Conservation (phyloP, 92 coral and sea anemone genomes). For the Zoanthus gigantus region DNA sequence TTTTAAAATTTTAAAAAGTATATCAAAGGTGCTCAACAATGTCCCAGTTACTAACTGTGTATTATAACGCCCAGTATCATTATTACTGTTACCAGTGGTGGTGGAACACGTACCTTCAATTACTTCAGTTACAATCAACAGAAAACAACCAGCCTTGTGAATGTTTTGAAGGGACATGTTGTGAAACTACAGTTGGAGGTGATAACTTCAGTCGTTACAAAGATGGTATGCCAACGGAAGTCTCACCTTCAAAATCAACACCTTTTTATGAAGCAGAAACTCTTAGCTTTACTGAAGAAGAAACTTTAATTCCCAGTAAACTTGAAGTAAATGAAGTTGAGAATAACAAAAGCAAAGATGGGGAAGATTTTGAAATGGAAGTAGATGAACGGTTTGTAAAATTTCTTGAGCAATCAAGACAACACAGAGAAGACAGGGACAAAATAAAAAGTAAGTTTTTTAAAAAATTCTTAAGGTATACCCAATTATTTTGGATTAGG, state of each 20-base stretch:
- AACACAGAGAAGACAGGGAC: slow-evolving; percentile 92
- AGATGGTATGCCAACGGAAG: neutral
- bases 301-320: neutral
- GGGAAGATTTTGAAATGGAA: slow-evolving; percentile 72
- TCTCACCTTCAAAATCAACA: neutral
- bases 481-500: neutral
- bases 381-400: slow-evolving; percentile 82
- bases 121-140: slow-evolving; percentile 4
- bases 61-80: slow-evolving; percentile 55
- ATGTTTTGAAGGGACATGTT: slow-evolving; percentile 10
- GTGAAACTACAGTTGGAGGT: neutral
- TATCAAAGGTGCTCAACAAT: neutral
- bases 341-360: slow-evolving; percentile 35
- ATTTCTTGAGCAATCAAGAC: slow-evolving; percentile 91
- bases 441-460: slow-evolving; percentile 60
- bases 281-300: neutral
- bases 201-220: neutral
- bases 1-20: neutral
- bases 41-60: slow-evolving; percentile 22
- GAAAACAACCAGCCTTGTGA: slow-evolving; percentile 19
- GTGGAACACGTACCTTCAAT: slow-evolving; percentile 62
- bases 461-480: too few species aligned
- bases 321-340: slow-evolving; percentile 23
- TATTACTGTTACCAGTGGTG: slow-evolving; percentile 68
- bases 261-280: slow-evolving; percentile 3